Evolutionary conservation across 2,797 vertebrate species (phyloP).

Genomic region (Poliocrania exsul): DNA sequence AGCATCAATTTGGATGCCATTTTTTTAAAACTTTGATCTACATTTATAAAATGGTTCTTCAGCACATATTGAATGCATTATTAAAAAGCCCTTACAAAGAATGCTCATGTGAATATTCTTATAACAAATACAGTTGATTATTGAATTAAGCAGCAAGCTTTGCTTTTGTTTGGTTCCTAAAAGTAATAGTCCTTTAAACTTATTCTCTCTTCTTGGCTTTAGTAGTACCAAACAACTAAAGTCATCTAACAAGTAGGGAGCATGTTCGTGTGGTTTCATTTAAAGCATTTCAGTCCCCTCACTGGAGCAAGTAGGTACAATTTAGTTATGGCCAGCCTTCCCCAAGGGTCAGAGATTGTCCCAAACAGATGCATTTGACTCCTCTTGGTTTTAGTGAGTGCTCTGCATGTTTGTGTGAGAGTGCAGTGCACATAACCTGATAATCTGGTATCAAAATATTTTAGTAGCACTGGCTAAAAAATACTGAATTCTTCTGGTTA

Average conservation of each 20-base stretch:
- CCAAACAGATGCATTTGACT: neutral
- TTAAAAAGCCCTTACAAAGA: neutral
- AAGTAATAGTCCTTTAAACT: slow-evolving; percentile 76
- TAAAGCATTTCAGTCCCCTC: slow-evolving; percentile 17
- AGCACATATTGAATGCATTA: neutral
- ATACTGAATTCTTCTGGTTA: neutral
- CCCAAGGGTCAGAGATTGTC: neutral
- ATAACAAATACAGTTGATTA: neutral
- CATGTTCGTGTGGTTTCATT: slow-evolving; percentile 41
- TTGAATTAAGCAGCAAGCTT: slow-evolving; percentile 11
- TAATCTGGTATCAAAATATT: neutral
- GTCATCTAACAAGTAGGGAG: slow-evolving; percentile 63
- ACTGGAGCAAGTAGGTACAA: slow-evolving; percentile 33
- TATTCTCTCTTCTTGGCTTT: slow-evolving; percentile 64
- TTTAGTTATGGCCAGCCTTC: neutral
- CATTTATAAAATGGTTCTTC: neutral
- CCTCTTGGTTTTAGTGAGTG: neutral
- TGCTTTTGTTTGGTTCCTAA: slow-evolving; percentile 80
- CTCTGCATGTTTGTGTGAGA: neutral
- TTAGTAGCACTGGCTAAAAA: neutral
- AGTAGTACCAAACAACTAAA: slow-evolving; percentile 39
- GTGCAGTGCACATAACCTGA: neutral
- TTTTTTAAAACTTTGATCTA: neutral
- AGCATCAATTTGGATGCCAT: neutral
- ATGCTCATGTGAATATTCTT: neutral